These are phyloP conservation scores for Chesias legatella DNA, from an alignment of 2,888 invertebrate species.

Conservation along the genomic window DNA sequence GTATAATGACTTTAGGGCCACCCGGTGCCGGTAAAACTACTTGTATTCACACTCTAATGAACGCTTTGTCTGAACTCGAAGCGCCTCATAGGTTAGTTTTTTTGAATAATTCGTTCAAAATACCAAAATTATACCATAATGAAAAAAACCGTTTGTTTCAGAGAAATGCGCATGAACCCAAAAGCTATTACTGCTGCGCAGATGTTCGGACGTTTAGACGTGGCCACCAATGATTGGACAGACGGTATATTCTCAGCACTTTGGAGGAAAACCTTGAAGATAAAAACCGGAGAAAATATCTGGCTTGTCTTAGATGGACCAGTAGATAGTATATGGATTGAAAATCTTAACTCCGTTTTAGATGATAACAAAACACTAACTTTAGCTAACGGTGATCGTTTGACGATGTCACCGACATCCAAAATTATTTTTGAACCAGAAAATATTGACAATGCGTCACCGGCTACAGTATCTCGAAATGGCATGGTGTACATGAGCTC, in stretches of 20 bases:
- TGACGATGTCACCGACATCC: constrained; percentile 95
- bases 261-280: constrained; percentile 95
- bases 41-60: constrained; percentile 95
- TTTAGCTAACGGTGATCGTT: constrained; percentile 95
- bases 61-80: constrained; percentile 91
- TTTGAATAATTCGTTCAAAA: not conserved
- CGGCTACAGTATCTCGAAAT: constrained; percentile 96
- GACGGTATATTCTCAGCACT: constrained; percentile 98
- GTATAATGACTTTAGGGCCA: constrained; percentile 97
- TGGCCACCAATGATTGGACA: constrained; percentile 99
- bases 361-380: constrained; percentile 98
- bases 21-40: constrained; percentile 97
- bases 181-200: constrained; percentile 98
- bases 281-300: constrained; percentile 92
- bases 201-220: constrained; percentile 98
- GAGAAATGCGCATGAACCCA: constrained; percentile 99
- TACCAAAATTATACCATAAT: not conserved
- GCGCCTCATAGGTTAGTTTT: constrained; percentile 85
- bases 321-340: constrained; percentile 99
- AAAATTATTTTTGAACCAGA: constrained; percentile 98
- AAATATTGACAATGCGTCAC: constrained; percentile 98
- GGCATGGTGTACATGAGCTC: constrained; percentile 99
- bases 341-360: constrained; percentile 97
- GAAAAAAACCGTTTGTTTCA: constrained; percentile 36
- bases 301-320: constrained; percentile 98